phyloP scores from a whole-genome alignment of 2,113 vertebrate species.

The Chlamydotis undulata region DNA sequence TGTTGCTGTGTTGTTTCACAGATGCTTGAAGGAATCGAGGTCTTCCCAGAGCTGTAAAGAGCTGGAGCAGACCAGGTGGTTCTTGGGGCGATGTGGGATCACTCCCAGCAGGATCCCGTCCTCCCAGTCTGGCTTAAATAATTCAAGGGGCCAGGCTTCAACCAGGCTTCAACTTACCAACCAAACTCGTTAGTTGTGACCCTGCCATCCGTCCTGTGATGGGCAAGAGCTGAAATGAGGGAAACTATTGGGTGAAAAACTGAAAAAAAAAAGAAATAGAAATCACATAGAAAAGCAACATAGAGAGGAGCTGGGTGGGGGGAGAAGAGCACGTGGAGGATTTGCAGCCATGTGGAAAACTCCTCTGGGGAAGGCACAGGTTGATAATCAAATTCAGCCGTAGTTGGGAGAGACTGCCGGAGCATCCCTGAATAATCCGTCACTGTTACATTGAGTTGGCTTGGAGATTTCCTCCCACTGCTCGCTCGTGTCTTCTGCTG shows the following conservation, averaged over 20 bases:
- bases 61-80: neutral
- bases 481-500: neutral
- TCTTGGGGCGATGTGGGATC: neutral
- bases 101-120: neutral
- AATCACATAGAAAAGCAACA: neutral
- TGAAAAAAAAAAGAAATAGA: neutral
- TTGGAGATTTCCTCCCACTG: neutral
- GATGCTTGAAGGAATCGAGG: neutral
- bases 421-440: neutral
- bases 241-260: neutral
- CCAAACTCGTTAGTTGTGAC: neutral
- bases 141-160: neutral
- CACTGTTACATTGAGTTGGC: neutral
- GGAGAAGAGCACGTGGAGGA: neutral
- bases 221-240: neutral
- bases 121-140: neutral
- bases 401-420: neutral
- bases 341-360: neutral
- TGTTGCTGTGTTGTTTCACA: constrained; percentile 9
- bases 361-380: neutral
- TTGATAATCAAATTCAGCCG: neutral
- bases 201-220: neutral
- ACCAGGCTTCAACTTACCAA: neutral
- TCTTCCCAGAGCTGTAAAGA: constrained; percentile 15
- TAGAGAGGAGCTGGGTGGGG: neutral